These are phyloP conservation scores for Semicossyphus pulcher DNA, from an alignment of 2,113 vertebrate genomes.

Conservation along the genomic window DNA sequence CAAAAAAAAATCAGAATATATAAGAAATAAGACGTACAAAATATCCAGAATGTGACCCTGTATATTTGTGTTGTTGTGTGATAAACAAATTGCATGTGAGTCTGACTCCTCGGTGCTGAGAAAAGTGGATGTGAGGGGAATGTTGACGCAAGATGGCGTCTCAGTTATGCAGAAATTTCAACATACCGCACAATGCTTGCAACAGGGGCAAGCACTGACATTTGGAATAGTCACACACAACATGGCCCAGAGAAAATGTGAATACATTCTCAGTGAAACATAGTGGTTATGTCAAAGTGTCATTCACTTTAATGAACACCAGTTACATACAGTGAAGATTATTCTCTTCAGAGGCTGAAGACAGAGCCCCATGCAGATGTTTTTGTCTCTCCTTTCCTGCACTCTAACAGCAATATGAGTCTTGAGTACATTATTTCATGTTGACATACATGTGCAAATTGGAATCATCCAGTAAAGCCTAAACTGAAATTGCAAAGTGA, in stretches of 20 bases:
- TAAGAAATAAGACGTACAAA: too few relatives aligned
- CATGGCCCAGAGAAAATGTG: neutral
- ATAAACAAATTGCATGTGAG: conserved; percentile 2
- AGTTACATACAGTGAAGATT: too few relatives aligned
- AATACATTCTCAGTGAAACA: neutral
- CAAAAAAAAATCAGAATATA: too few relatives aligned
- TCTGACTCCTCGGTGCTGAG: neutral
- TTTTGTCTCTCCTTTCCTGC: neutral
- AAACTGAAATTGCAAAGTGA: neutral
- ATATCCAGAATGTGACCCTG: too few relatives aligned
- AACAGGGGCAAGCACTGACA: conserved; percentile 3
- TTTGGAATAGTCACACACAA: neutral
- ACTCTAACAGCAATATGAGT: neutral
- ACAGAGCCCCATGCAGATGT: too few relatives aligned
- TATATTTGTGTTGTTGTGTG: neutral
- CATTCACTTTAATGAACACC: neutral
- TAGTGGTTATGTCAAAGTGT: neutral
- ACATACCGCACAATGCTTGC: conserved; percentile 18
- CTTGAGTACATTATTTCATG: neutral
- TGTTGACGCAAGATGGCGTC: conserved; percentile 49
- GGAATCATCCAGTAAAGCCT: neutral
- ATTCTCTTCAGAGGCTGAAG: neutral
- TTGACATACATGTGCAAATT: too few relatives aligned
- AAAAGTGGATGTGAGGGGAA: conserved; percentile 30
- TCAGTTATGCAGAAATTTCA: conserved; percentile 39